phyloP scores from a whole-genome alignment of 2,113 vertebrate genomes.

The Charina bottae region DNA sequence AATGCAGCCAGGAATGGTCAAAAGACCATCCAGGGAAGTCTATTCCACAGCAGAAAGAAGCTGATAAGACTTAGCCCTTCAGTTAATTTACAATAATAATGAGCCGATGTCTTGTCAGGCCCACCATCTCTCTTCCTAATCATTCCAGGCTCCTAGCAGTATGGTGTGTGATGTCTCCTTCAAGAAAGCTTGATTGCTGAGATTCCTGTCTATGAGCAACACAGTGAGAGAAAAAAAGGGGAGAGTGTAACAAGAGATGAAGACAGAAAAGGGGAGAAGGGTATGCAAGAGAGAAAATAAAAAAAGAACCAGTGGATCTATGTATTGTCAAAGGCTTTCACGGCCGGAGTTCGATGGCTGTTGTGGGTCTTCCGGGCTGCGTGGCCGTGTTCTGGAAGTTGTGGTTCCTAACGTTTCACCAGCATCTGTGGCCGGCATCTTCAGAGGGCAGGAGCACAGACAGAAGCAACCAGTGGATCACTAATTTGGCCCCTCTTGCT shows the following conservation, averaged over 20 bases:
- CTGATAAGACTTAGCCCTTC: background rate
- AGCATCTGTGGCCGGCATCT: no score
- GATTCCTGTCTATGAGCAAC: background rate
- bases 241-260: background rate
- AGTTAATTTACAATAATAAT: background rate
- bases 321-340: no score
- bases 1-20: background rate
- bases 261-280: background rate
- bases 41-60: background rate
- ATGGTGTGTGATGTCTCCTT: background rate
- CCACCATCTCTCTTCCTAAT: background rate
- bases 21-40: background rate
- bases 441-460: no score
- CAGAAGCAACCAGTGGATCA: no score
- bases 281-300: background rate
- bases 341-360: no score
- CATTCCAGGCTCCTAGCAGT: background rate
- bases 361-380: no score
- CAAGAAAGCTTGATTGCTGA: background rate
- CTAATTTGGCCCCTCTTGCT: background rate
- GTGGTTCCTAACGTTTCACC: no score
- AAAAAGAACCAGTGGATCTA: no score
- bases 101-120: background rate
- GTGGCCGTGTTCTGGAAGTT: no score
- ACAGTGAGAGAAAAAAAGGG: background rate